These are phyloP conservation scores for Physella acuta DNA, from an alignment of 1,140 invertebrate species.

Conservation along the genomic window DNA sequence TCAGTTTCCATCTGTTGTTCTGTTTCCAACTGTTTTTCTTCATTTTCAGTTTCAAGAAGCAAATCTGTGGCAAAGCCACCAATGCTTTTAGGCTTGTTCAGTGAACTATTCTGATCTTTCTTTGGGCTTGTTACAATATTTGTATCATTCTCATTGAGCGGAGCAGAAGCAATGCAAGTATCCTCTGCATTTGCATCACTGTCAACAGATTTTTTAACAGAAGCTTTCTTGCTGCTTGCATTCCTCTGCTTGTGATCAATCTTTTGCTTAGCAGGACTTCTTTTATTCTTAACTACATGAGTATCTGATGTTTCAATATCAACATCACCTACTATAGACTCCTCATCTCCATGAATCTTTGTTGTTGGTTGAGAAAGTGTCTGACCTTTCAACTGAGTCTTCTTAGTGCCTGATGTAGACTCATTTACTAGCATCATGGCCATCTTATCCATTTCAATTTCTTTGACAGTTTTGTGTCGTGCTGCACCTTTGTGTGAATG, in stretches of 20 bases:
- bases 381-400: neutral
- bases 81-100: neutral
- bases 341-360: neutral
- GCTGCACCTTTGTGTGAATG: neutral
- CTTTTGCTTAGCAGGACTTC: neutral
- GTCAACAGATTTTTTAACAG: neutral
- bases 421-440: neutral
- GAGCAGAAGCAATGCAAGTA: neutral
- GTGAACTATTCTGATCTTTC: neutral
- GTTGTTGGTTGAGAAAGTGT: too few species aligned
- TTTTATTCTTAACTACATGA: neutral
- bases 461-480: neutral
- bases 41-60: neutral
- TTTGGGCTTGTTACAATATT: neutral
- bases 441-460: neutral
- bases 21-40: neutral
- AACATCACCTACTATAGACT: neutral
- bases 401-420: neutral
- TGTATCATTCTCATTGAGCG: neutral
- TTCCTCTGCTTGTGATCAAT: neutral
- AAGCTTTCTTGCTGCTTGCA: neutral
- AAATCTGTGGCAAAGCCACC: slow-evolving; percentile 18
- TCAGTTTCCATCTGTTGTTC: neutral
- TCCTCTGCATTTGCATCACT: neutral
- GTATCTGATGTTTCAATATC: neutral